Evolutionary conservation across 2,797 vertebrate species (phyloP).

Genomic region (Sorex maritimensis): DNA sequence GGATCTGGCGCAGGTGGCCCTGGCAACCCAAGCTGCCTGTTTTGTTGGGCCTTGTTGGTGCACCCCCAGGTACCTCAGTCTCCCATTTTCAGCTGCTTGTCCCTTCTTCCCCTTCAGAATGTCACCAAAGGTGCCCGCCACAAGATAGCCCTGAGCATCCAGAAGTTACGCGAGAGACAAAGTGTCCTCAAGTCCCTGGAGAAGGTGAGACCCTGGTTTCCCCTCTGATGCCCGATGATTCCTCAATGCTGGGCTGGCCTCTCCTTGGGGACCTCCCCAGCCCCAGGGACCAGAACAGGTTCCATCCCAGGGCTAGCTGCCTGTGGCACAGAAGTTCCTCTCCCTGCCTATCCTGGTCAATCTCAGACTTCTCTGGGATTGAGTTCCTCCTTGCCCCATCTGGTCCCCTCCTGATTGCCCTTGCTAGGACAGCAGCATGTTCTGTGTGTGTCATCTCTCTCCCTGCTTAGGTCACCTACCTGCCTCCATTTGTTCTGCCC

Average conservation of each 20-base stretch:
- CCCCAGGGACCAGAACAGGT: neutral
- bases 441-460: too few relatives aligned
- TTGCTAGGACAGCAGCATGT: too few relatives aligned
- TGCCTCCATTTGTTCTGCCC: too few relatives aligned
- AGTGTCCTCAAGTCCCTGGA: conserved; percentile 96
- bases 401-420: too few relatives aligned
- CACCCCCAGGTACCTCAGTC: neutral
- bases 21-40: neutral
- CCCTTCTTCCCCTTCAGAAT: conserved; percentile 90
- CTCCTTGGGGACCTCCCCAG: neutral
- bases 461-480: too few relatives aligned
- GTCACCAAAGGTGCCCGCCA: conserved; percentile 98
- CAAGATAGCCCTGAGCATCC: conserved; percentile 98
- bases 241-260: conserved; percentile 3
- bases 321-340: conserved; percentile 4
- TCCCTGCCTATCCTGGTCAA: neutral
- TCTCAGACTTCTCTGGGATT: conserved; percentile 16
- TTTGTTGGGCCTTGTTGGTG: conserved; percentile 2
- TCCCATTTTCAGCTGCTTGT: conserved; percentile 43
- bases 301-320: conserved; percentile 18
- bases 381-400: too few relatives aligned
- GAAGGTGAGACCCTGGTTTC: conserved; percentile 92
- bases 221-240: neutral
- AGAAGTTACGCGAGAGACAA: conserved; percentile 97
- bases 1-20: neutral